These are phyloP conservation scores for Thripadectes ignobilis DNA, from an alignment of 2,797 vertebrate species.

Conservation along the genomic window DNA sequence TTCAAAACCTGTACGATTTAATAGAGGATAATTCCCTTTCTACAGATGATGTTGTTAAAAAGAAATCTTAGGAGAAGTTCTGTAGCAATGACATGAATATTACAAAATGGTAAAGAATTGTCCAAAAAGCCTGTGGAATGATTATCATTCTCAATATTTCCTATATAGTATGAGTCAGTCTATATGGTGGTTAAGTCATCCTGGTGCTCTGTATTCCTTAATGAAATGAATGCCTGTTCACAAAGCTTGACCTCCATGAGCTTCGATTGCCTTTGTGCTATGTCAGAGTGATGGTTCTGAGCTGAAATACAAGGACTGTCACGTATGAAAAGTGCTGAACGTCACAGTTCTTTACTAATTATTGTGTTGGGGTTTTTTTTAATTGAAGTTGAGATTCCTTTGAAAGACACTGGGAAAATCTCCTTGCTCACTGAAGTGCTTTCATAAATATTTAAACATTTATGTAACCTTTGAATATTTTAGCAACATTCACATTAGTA, in stretches of 20 bases:
- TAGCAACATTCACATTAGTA: not conserved
- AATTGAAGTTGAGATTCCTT: not conserved
- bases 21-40: not conserved
- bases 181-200: not conserved
- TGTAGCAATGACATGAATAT: not conserved
- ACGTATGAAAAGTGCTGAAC: not conserved
- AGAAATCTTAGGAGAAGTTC: not conserved
- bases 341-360: not conserved
- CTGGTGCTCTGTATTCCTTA: not conserved
- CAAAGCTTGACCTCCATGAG: not conserved
- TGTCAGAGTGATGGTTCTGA: not conserved
- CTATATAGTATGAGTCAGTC: not conserved
- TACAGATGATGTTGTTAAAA: not conserved
- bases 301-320: not conserved
- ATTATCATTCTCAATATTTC: not conserved
- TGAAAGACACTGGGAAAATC: not conserved
- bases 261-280: not conserved
- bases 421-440: not conserved
- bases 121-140: not conserved
- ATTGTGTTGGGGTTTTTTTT: not conserved
- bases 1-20: not conserved
- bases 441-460: constrained; percentile 37
- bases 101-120: not conserved
- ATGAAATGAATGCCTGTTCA: not conserved
- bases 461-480: constrained; percentile 41